These are phyloP conservation scores for Aythya baeri DNA, from an alignment of 2,113 vertebrate genomes.

Conservation along the genomic window DNA sequence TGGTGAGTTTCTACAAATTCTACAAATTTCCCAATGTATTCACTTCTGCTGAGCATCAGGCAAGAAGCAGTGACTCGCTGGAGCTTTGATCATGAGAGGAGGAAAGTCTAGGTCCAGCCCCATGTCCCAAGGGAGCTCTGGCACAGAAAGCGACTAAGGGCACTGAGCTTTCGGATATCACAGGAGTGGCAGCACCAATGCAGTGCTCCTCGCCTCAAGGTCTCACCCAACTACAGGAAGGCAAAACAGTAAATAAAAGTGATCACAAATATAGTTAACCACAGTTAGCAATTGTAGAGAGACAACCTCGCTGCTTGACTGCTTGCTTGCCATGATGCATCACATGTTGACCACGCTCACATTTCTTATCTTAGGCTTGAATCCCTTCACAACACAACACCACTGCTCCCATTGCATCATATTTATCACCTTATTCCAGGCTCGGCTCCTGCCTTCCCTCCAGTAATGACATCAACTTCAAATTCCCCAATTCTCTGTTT, in stretches of 20 bases:
- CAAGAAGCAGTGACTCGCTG: not conserved
- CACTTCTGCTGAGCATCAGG: not conserved
- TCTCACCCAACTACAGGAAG: not conserved
- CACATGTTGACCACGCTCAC: not conserved
- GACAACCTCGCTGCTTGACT: not conserved
- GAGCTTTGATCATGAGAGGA: not conserved
- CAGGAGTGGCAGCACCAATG: not conserved
- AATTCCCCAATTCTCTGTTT: not conserved
- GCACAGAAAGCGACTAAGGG: not conserved
- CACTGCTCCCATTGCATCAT: not conserved
- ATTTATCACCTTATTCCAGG: not conserved
- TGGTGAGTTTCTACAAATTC: not conserved
- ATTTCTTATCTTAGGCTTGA: not conserved
- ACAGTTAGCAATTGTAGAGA: not conserved
- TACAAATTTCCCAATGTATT: not conserved
- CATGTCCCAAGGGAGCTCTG: not conserved
- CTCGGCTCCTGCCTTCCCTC: not conserved
- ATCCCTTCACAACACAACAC: not conserved
- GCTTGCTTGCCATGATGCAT: not conserved
- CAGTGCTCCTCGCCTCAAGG: not conserved
- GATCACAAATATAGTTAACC: fast-evolving
- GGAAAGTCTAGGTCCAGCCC: not conserved
- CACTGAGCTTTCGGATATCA: not conserved
- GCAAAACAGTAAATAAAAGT: not conserved
- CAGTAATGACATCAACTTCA: not conserved